A percentile compares a stretch with the other conserved stretches of the same genome.
These are phyloP conservation scores for Pagrus major DNA, from an alignment of 2,113 vertebrate species.

Conservation along the genomic window DNA sequence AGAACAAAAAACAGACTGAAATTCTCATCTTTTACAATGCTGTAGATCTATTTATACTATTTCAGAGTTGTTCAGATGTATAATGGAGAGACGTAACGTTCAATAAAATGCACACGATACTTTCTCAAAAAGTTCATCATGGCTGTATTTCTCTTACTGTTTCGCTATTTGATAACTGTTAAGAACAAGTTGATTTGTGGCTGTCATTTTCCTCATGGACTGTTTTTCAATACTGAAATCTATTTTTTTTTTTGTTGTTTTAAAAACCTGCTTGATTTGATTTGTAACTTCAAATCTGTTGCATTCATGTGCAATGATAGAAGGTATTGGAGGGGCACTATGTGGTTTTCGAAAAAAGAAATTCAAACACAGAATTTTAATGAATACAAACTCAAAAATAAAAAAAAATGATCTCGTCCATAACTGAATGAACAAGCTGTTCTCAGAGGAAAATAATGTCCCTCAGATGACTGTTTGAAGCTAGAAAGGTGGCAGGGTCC, in stretches of 20 bases:
- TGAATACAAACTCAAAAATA: no score
- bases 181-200: neutral
- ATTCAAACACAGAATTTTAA: no score
- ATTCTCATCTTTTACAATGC: constrained; percentile 76
- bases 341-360: no score
- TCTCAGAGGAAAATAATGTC: no score
- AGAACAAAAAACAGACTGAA: constrained; percentile 55
- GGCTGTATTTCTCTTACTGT: constrained; percentile 42
- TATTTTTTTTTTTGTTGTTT: neutral
- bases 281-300: neutral
- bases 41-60: constrained; percentile 81
- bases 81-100: constrained; percentile 70
- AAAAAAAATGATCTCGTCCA: no score
- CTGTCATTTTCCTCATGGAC: neutral
- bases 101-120: constrained; percentile 81
- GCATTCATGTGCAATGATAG: no score
- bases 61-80: constrained; percentile 76
- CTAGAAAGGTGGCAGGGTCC: no score
- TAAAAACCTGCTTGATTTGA: neutral
- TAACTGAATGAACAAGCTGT: no score
- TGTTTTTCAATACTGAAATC: neutral
- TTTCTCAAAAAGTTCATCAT: constrained; percentile 71
- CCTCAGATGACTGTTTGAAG: no score
- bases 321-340: no score
- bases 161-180: neutral